A percentile compares a stretch with the other conserved stretches of the same genome.
Conservation (phyloP, 2,888 invertebrate species). For the Polymixis lichenea region DNA sequence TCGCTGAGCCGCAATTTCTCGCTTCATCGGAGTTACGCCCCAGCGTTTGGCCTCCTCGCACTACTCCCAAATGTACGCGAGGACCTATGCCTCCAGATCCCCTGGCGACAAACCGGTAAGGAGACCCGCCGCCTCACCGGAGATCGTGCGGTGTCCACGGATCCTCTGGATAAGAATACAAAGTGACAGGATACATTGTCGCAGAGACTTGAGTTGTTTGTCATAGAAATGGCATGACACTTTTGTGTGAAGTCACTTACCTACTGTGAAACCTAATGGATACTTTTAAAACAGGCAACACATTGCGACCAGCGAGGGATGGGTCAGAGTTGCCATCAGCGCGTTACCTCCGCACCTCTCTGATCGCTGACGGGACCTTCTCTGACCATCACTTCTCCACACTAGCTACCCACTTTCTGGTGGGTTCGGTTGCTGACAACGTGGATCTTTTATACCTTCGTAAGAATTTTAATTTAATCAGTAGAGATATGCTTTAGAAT, state of each 20-base stretch:
- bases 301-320: conserved; percentile 67
- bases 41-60: too few relatives aligned
- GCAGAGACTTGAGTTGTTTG: too few relatives aligned
- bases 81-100: too few relatives aligned
- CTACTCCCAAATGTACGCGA: too few relatives aligned
- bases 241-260: not conserved
- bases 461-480: conserved; percentile 43
- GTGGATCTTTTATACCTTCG: conserved; percentile 68
- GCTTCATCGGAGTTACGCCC: too few relatives aligned
- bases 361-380: conserved; percentile 69
- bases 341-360: conserved; percentile 68
- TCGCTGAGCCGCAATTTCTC: too few relatives aligned
- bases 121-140: too few relatives aligned
- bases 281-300: conserved; percentile 55
- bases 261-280: not conserved
- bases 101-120: too few relatives aligned
- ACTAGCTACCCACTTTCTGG: conserved; percentile 65
- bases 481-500: not conserved
- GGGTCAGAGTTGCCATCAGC: conserved; percentile 73
- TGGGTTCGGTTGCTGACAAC: conserved; percentile 63
- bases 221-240: not conserved
- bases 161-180: too few relatives aligned
- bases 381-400: conserved; percentile 67
- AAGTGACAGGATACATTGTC: too few relatives aligned
- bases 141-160: too few relatives aligned